Evolutionary conservation across 2,888 invertebrate genomes (phyloP).

Genomic region (Flexamia atlantica): DNA sequence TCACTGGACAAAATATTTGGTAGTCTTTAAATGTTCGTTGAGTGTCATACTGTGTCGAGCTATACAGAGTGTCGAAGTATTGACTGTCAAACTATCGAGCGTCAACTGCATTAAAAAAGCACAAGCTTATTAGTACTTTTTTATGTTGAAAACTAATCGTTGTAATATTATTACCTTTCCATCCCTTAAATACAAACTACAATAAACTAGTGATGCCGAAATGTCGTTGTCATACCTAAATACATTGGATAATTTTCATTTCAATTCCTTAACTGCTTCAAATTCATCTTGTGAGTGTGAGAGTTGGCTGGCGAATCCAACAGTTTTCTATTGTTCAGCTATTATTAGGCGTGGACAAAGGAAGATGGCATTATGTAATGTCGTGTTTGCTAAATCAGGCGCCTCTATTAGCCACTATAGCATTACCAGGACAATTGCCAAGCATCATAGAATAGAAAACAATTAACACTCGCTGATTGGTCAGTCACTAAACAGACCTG

Average conservation of each 20-base stretch:
- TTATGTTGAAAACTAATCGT: too few species aligned
- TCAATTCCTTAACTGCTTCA: neutral
- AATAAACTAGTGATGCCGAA: too few species aligned
- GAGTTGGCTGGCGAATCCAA: constrained; percentile 30
- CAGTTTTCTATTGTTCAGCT: constrained; percentile 45
- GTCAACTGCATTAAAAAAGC: too few species aligned
- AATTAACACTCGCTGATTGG: constrained; percentile 32
- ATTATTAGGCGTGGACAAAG: constrained; percentile 24
- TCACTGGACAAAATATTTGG: too few species aligned
- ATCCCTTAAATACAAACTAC: too few species aligned
- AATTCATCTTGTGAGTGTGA: neutral
- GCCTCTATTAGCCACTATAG: constrained; percentile 13
- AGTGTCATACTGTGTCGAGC: too few species aligned
- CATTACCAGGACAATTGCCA: constrained; percentile 16
- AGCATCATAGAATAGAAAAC: neutral
- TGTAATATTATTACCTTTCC: too few species aligned
- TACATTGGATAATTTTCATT: neutral
- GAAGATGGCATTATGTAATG: constrained; percentile 29
- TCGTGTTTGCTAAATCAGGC: constrained; percentile 43
- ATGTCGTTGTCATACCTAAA: too few species aligned
- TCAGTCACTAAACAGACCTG: constrained; percentile 8
- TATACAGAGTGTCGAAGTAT: too few species aligned
- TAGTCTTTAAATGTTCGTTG: too few species aligned
- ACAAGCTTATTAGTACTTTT: too few species aligned
- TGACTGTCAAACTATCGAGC: too few species aligned